These are phyloP conservation scores for Microplitis manilae DNA, from an alignment of 2,888 invertebrate species.

Conservation along the genomic window DNA sequence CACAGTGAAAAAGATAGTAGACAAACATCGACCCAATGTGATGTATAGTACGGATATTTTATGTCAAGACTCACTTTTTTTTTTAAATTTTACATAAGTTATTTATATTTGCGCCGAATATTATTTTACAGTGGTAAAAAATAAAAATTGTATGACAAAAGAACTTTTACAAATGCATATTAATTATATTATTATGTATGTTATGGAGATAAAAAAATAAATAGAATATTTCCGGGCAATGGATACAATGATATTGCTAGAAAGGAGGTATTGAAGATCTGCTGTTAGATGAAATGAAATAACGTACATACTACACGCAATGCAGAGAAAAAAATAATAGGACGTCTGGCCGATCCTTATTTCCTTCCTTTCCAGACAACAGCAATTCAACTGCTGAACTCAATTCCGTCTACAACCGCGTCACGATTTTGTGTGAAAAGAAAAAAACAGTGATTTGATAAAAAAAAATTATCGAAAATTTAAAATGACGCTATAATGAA, in stretches of 20 bases:
- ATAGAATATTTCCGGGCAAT: neutral
- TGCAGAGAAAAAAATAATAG: conserved; percentile 21
- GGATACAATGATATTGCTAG: conserved; percentile 6
- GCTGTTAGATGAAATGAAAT: conserved; percentile 19
- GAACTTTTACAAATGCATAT: no score
- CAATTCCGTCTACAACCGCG: conserved; percentile 49
- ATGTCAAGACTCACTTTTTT: neutral
- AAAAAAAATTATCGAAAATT: conserved; percentile 5
- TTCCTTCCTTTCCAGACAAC: conserved; percentile 43
- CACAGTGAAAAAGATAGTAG: conserved; percentile 45
- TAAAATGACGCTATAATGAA: neutral
- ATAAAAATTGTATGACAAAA: neutral
- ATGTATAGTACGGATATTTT: conserved; percentile 2
- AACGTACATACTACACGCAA: conserved; percentile 15
- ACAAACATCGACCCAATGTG: conserved; percentile 42
- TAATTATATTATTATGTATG: no score
- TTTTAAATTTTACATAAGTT: neutral
- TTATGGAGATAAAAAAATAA: neutral
- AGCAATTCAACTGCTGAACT: conserved; percentile 47
- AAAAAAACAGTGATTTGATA: conserved; percentile 28
- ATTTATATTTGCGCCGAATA: neutral
- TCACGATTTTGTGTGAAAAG: conserved; percentile 41
- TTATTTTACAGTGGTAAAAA: neutral
- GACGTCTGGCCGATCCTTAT: conserved; percentile 28
- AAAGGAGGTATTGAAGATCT: neutral